A percentile compares a stretch with the other conserved stretches of the same genome.
phyloP scores from a whole-genome alignment of 2,113 vertebrate genomes.

The Caretta caretta region DNA sequence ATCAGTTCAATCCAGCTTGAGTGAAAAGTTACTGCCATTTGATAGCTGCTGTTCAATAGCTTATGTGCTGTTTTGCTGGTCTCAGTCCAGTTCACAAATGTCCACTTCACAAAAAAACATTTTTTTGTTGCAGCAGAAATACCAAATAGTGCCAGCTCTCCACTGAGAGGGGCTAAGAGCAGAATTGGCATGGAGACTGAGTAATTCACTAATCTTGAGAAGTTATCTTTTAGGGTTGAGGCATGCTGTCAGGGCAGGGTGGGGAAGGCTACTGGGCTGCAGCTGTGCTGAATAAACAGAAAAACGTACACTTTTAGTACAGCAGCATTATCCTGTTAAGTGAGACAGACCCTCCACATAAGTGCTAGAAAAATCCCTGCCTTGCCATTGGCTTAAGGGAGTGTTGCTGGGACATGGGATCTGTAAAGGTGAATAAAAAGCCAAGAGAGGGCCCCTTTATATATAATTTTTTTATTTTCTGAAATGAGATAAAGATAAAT shows the following conservation, averaged over 20 bases:
- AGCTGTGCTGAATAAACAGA: background rate
- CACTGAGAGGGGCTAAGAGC: background rate
- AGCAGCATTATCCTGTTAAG: background rate
- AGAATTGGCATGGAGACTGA: background rate
- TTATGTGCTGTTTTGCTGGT: background rate
- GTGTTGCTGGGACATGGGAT: background rate
- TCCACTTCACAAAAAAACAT: background rate
- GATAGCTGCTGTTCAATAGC: background rate
- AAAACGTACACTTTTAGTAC: background rate
- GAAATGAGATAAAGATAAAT: background rate
- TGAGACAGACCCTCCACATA: background rate
- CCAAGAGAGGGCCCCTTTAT: background rate
- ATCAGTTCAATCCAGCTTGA: background rate
- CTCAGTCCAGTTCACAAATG: background rate
- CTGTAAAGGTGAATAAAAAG: background rate
- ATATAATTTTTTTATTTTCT: background rate
- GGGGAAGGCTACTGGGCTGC: background rate
- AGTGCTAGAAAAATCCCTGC: background rate
- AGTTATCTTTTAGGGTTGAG: fast-evolving
- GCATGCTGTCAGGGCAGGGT: background rate
- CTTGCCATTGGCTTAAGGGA: background rate
- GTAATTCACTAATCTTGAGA: background rate
- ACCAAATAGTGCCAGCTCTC: background rate
- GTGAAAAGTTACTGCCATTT: background rate
- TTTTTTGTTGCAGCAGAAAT: background rate